phyloP scores from a whole-genome alignment of 53 echinoderm and acorn worm species.

The Patiria pectinifera region DNA sequence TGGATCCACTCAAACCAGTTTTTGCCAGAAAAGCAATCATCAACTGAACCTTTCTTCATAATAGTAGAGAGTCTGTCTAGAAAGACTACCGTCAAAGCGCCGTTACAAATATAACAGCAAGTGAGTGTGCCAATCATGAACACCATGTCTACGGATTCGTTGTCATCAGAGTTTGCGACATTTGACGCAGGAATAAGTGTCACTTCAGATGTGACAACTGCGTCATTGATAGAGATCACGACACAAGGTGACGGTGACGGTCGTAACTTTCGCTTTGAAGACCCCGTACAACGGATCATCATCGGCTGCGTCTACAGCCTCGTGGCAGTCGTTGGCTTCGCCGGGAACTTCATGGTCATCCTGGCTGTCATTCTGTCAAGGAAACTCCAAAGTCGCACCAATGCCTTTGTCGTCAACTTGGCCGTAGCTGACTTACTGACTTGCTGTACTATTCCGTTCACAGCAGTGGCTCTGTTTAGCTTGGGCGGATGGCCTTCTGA shows the following conservation, averaged over 20 bases:
- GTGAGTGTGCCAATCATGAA: neutral
- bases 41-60: too few species aligned
- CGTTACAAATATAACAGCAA: neutral
- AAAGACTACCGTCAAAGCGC: neutral
- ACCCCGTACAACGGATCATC: conserved; percentile 63
- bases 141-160: neutral
- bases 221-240: neutral
- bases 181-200: neutral
- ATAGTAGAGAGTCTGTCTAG: too few species aligned
- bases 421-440: conserved; percentile 69
- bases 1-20: too few species aligned
- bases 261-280: conserved; percentile 56
- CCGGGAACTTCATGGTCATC: conserved; percentile 69
- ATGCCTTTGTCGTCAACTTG: conserved; percentile 75
- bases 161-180: neutral
- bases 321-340: conserved; percentile 56
- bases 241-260: neutral
- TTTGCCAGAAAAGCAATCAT: too few species aligned
- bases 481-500: conserved; percentile 52
- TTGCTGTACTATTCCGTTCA: conserved; percentile 29
- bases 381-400: conserved; percentile 70
- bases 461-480: conserved; percentile 54
- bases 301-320: conserved; percentile 40
- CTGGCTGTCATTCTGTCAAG: conserved; percentile 68
- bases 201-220: neutral